These are phyloP conservation scores for Pogoniulus pusillus DNA, from an alignment of 2,797 vertebrate genomes.

Conservation along the genomic window DNA sequence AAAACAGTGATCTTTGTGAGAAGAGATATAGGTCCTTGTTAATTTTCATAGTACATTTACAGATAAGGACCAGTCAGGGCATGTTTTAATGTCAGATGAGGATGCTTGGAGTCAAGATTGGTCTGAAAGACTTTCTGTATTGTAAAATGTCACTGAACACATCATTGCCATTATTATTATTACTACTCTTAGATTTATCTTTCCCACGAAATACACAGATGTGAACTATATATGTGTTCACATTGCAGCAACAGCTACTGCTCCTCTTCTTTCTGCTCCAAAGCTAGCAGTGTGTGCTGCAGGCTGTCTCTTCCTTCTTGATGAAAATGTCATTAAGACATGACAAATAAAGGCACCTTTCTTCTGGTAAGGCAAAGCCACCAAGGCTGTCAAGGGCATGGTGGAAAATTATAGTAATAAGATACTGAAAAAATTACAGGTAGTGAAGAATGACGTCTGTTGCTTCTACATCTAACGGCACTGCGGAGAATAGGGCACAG, in stretches of 20 bases:
- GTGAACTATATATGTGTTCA: neutral
- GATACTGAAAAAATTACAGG: conserved; percentile 1
- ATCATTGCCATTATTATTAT: neutral
- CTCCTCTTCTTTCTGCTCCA: neutral
- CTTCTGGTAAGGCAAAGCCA: neutral
- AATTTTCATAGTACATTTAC: neutral
- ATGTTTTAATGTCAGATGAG: neutral
- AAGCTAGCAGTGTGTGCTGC: neutral
- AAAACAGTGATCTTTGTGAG: neutral
- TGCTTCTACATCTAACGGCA: neutral
- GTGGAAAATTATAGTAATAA: conserved; percentile 1
- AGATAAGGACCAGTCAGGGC: neutral
- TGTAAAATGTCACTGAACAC: neutral
- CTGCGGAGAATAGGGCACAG: neutral
- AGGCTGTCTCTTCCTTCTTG: neutral
- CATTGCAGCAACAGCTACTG: neutral
- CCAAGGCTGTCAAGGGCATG: neutral
- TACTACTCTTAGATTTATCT: neutral
- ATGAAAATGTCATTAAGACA: neutral
- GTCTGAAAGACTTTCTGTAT: neutral
- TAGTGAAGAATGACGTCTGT: neutral
- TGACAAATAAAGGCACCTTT: neutral
- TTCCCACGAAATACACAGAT: neutral
- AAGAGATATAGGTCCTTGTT: neutral
- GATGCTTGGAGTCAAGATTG: neutral